Conservation (phyloP, 2,113 vertebrate genomes). For the Crotalus helleri region DNA sequence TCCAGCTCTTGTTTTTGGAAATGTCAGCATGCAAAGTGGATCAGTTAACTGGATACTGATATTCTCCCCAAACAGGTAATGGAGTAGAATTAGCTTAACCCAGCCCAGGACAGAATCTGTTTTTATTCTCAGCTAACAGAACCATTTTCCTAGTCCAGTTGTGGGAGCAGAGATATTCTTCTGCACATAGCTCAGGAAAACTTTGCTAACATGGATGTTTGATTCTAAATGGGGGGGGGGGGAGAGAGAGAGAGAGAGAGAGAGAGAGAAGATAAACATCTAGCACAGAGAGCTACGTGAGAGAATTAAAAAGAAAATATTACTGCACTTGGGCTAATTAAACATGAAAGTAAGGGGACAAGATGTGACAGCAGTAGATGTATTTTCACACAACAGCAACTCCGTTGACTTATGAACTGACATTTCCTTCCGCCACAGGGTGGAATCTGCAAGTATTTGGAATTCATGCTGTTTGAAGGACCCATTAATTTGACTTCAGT, state of each 20-base stretch:
- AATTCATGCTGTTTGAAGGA: conserved; percentile 8
- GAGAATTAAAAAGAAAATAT: background rate
- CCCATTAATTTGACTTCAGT: conserved; percentile 3
- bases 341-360: background rate
- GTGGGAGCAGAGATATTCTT: background rate
- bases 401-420: conserved; percentile 2
- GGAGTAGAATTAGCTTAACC: background rate
- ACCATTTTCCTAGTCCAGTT: background rate
- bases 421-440: background rate
- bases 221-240: background rate
- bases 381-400: conserved; percentile 11
- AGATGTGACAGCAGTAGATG: conserved; percentile 9
- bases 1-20: background rate
- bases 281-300: background rate
- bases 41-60: background rate
- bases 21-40: background rate
- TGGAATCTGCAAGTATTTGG: background rate
- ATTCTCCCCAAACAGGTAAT: background rate
- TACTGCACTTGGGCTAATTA: conserved; percentile 5
- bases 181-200: background rate
- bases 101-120: background rate
- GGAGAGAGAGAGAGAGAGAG: background rate
- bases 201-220: background rate
- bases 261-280: background rate
- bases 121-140: background rate